Evolutionary conservation across 2,888 invertebrate species (phyloP).

Genomic region (Formica aserva): DNA sequence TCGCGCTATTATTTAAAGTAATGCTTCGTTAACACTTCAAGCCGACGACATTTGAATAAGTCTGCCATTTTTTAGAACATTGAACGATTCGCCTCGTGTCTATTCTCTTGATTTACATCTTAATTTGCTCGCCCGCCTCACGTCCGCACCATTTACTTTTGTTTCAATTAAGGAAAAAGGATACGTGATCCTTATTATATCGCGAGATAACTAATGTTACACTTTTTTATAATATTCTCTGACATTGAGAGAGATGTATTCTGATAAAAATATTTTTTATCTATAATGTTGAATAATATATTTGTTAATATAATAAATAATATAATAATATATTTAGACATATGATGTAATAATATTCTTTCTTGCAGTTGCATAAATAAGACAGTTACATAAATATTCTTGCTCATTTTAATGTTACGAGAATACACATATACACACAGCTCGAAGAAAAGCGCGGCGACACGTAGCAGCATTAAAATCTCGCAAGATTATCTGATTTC

Average conservation of each 20-base stretch:
- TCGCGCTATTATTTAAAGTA: constrained; percentile 58
- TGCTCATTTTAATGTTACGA: constrained; percentile 1
- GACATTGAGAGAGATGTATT: background rate
- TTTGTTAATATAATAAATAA: background rate
- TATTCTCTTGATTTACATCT: constrained; percentile 49
- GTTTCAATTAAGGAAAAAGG: background rate
- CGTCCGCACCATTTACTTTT: background rate
- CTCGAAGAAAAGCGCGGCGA: background rate
- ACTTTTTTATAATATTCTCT: background rate
- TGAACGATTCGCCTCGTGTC: constrained; percentile 45
- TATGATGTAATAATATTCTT: constrained; percentile 1
- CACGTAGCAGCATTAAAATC: background rate
- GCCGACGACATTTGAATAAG: constrained; percentile 61
- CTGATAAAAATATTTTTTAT: background rate
- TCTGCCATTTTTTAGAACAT: constrained; percentile 58
- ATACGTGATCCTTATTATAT: background rate
- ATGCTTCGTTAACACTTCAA: constrained; percentile 39
- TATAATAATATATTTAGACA: too few relatives aligned
- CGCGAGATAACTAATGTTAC: background rate
- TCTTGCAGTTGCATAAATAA: background rate
- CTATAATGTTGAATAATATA: background rate
- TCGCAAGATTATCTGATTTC: constrained; percentile 19
- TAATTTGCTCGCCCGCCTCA: constrained; percentile 4
- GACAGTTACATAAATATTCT: constrained; percentile 4
- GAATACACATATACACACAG: background rate